Conservation (phyloP, 2,797 vertebrate genomes). For the Sphenodon punctatus region DNA sequence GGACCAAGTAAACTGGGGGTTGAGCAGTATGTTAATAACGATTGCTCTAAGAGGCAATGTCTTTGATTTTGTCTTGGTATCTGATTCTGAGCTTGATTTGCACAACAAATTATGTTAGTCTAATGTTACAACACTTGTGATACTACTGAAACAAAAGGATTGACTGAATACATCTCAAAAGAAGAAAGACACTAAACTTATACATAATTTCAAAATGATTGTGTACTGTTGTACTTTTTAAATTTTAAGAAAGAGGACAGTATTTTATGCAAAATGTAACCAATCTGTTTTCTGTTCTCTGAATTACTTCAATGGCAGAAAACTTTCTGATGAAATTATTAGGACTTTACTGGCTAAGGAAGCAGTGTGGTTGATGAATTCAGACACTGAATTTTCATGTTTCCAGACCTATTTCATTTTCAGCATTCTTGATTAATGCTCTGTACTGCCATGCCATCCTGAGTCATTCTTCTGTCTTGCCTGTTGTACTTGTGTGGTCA, state of each 20-base stretch:
- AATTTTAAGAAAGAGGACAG: not conserved
- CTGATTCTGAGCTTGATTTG: too few relatives aligned
- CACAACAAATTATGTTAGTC: not conserved
- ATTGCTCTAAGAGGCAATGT: too few relatives aligned
- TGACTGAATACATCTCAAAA: not conserved
- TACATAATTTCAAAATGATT: not conserved
- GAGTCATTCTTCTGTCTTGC: not conserved
- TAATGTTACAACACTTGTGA: not conserved
- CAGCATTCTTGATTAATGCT: not conserved
- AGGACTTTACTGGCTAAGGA: not conserved
- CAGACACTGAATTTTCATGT: not conserved
- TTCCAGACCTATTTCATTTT: not conserved
- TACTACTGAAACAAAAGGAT: not conserved
- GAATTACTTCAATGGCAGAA: not conserved
- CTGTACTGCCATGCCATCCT: constrained; percentile 2
- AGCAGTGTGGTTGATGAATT: not conserved
- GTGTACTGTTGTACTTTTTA: not conserved
- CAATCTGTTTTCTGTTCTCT: not conserved
- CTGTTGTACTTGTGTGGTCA: not conserved
- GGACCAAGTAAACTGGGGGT: too few relatives aligned
- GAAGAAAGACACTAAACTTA: not conserved
- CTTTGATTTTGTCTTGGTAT: too few relatives aligned
- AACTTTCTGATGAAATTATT: not conserved
- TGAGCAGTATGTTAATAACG: too few relatives aligned
- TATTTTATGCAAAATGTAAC: not conserved